Evolutionary conservation across 2,888 invertebrate genomes (phyloP), one percentile per base, ranked within the genome.

Genomic region (Rotaria socialis): DNA sequence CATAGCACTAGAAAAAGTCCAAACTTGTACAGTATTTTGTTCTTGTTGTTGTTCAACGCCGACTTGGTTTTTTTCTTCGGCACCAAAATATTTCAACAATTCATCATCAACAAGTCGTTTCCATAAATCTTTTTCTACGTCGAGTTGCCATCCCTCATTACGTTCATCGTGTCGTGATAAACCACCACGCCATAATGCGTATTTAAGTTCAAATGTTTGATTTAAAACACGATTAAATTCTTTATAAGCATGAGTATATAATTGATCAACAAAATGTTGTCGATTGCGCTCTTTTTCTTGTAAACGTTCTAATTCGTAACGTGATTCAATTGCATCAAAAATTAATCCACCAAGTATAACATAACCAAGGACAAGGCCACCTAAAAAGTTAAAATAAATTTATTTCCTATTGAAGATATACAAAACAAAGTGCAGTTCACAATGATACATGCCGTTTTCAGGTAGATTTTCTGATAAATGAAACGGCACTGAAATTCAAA

Each of bases 331-430:
- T 24, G 86, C 86, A 84, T 86, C 86, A 85, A 87, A 87, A 8
- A 87, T 86, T 41, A 87, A 60, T n/a, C 86, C 87, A 47, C 87
- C 87, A 16, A 87, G 50, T n/a, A 87, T 86, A 35, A 87, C 87
- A 86, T 87, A 87, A 24, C 85, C 85, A 80, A 87, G 86, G 24
- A 87, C 87, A 19, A 87, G 85, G 19, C 87, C 85, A 80, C 80
- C 80, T 80, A 22, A 14, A 80, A 80, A 0, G 22, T 24, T 41
- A 50, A 11, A 4, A 55, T 3, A 55, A 55, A 55, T 22, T 22
- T 55, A 55, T 55, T 55, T 55, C 10, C 55, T 55, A 22, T 55
- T 55, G 22, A 22, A 22, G 55, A 22, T 55, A 22, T 35, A 35
- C 2, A 35, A 2, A 35, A 35, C 35, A 35, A 35, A 35, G 35